Evolutionary conservation across 2,797 vertebrate species (phyloP), one percentile per base, ranked within the genome.

Genomic region (Danio aesculapii): DNA sequence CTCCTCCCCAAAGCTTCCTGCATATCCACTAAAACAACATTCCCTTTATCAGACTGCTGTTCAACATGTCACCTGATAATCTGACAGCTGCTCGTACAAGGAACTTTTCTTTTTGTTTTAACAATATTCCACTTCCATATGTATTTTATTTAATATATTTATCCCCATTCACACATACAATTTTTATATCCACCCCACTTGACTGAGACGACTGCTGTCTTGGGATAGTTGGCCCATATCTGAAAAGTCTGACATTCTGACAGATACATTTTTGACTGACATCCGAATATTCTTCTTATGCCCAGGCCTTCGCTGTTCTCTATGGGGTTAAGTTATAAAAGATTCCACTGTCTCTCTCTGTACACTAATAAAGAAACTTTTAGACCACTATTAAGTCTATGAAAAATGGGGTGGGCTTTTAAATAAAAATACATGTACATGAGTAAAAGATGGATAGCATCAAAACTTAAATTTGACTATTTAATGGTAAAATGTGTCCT

Each of bases 291-390:
- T 81, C 9, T 81, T 13, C 19, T 7, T 41, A 68, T 55, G 55
- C 58, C 30, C 17, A 72, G 57, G 50, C 44, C 64, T 19, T 59
- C n/a, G 0, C 50, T 41, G 70, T 75, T 75, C 43, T 41, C n/a
- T 21, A 76, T 58, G 75, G 12, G 81, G 80, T 79, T 62, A 83
- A 87, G 87, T 67, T 88, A 77, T 87, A 84, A 84, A 57, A 68
- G 21, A n/a, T 50, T 19, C 9, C 58, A 46, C n/a, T 52, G 46
- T 19, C 52, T 41, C 46, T 63, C 21, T 75, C 14, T 8, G 4
- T 53, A 70, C 3, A 52, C 21, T 30, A 3, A 30, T 30, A 30
- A 1, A 30, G n/a, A 63, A 11, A 43, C 16, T 43, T 16, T 16
- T 19, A 43, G 7, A 19, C 3, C 30, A 30, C 30, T 30, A 30